Conservation (phyloP, 35 echinoderm and acorn worm genomes). For the Apostichopus japonicus region DNA sequence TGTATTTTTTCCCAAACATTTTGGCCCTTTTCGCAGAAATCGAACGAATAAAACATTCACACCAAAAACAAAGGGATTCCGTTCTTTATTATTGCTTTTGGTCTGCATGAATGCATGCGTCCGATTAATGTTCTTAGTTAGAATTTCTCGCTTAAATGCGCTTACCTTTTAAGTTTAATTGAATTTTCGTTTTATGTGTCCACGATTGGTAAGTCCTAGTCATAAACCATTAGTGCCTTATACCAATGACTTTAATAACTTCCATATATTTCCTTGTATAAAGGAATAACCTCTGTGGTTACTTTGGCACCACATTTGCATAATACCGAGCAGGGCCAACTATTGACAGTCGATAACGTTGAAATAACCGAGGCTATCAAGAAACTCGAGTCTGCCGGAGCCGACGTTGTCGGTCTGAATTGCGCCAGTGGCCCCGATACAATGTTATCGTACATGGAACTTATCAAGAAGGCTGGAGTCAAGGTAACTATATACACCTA, state of each 20-base stretch:
- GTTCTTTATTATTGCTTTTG: no score
- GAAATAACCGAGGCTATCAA: slow-evolving; percentile 57
- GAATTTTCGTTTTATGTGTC: no score
- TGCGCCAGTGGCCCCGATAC: slow-evolving; percentile 68
- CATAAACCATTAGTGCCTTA: no score
- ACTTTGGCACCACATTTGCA: slow-evolving; percentile 17
- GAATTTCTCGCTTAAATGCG: no score
- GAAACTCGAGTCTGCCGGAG: slow-evolving; percentile 69
- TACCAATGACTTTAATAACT: neutral
- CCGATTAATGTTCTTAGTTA: no score
- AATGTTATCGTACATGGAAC: slow-evolving; percentile 56
- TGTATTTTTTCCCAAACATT: no score
- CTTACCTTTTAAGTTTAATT: no score
- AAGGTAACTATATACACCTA: slow-evolving; percentile 1
- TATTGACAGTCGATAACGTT: slow-evolving; percentile 46
- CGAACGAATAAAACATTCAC: no score
- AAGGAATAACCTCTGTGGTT: slow-evolving; percentile 34
- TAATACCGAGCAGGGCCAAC: neutral
- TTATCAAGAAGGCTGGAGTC: slow-evolving; percentile 49
- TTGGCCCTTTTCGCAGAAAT: no score
- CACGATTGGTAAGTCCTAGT: no score
- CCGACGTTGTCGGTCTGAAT: slow-evolving; percentile 77
- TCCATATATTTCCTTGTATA: neutral
- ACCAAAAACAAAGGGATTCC: no score
- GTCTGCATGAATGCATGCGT: no score